phyloP scores from a whole-genome alignment of 2,888 invertebrate species.

The Ectemnius continuus region DNA sequence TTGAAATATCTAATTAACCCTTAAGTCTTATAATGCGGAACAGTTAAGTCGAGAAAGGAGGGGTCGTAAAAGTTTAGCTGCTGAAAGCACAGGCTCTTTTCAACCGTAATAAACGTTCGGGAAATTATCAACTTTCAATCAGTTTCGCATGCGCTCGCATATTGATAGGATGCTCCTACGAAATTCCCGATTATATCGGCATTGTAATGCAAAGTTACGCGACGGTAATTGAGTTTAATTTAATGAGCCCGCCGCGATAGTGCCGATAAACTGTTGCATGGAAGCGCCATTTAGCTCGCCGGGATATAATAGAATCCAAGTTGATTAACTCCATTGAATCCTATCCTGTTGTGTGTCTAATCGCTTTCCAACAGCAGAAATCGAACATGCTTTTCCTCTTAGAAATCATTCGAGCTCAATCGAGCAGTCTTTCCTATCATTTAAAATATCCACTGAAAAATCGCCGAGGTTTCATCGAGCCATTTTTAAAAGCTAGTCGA shows the following conservation, averaged over 20 bases:
- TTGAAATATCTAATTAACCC: no score
- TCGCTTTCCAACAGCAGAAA: neutral
- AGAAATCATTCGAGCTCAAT: neutral
- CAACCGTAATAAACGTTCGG: no score
- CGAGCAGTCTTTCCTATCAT: neutral
- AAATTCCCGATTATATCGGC: neutral
- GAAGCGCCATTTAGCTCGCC: slow-evolving; percentile 1
- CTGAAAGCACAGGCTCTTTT: no score
- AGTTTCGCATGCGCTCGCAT: no score
- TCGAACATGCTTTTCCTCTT: neutral
- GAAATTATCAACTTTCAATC: no score
- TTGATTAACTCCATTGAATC: slow-evolving; percentile 6
- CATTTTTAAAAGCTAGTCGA: neutral
- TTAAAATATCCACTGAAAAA: neutral
- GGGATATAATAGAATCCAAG: neutral
- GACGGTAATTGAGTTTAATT: slow-evolving; percentile 1
- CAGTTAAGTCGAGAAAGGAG: no score
- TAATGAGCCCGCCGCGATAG: neutral
- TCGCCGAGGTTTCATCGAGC: slow-evolving; percentile 22
- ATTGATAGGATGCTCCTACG: no score
- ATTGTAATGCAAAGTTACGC: neutral
- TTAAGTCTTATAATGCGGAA: no score
- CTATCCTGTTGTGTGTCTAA: neutral
- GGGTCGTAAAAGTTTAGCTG: no score
- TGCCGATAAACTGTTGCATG: slow-evolving; percentile 10